phyloP scores from a whole-genome alignment of 1,140 invertebrate genomes.

The Aradophagus sp. region DNA sequence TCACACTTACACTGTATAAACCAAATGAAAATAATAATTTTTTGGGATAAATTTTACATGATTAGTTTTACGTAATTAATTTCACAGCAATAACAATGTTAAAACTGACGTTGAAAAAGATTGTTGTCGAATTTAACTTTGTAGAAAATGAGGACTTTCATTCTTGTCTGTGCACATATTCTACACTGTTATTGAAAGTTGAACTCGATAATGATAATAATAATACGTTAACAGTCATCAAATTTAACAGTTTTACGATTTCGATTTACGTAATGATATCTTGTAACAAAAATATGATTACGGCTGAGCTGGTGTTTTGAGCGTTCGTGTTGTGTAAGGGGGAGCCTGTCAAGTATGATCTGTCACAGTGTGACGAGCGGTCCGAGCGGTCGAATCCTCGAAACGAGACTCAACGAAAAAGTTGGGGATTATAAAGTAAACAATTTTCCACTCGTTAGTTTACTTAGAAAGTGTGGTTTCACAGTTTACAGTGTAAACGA shows the following conservation, averaged over 20 bases:
- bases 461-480: conserved; percentile 16
- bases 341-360: conserved; percentile 12
- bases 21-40: too few relatives aligned
- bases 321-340: conserved; percentile 26
- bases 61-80: too few relatives aligned
- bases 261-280: conserved; percentile 23
- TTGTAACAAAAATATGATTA: conserved; percentile 64
- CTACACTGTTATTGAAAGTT: too few relatives aligned
- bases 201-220: too few relatives aligned
- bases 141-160: too few relatives aligned
- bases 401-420: conserved; percentile 4
- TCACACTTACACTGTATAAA: too few relatives aligned
- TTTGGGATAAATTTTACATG: too few relatives aligned
- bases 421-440: conserved; percentile 12
- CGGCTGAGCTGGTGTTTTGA: conserved; percentile 56
- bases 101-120: too few relatives aligned
- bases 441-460: conserved; percentile 22
- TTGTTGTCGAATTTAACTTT: too few relatives aligned
- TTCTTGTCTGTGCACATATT: too few relatives aligned
- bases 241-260: conserved; percentile 35
- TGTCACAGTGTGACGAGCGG: not conserved
- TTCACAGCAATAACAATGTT: too few relatives aligned
- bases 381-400: conserved; percentile 3
- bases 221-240: conserved; percentile 17
- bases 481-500: conserved; percentile 4